phyloP scores from a whole-genome alignment of 2,113 vertebrate genomes.

The Burhinus bistriatus region DNA sequence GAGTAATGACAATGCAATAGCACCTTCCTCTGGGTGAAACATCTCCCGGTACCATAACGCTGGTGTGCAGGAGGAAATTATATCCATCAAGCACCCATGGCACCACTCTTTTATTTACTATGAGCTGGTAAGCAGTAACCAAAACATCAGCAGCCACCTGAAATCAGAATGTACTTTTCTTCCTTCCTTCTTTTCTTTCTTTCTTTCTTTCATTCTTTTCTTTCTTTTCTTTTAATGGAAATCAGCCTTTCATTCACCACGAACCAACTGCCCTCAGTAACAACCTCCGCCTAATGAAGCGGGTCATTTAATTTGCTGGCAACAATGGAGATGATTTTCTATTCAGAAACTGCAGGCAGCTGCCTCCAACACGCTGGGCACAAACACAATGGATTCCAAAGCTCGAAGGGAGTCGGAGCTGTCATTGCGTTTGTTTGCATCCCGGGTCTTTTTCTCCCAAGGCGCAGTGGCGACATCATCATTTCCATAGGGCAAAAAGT shows the following conservation, averaged over 20 bases:
- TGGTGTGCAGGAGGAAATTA: background rate
- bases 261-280: conserved; percentile 53
- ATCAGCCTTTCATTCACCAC: conserved; percentile 52
- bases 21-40: background rate
- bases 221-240: conserved; percentile 58
- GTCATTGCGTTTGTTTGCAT: background rate
- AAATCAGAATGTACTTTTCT: background rate
- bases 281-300: conserved; percentile 58
- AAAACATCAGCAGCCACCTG: conserved; percentile 31
- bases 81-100: background rate
- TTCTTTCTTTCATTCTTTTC: background rate
- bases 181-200: background rate
- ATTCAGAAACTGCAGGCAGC: conserved; percentile 55
- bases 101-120: background rate
- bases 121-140: background rate
- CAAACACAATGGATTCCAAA: conserved; percentile 52
- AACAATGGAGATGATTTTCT: conserved; percentile 61
- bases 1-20: background rate
- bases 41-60: background rate
- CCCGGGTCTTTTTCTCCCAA: background rate
- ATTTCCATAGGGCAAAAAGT: background rate
- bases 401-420: conserved; percentile 12
- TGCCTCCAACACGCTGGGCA: conserved; percentile 23
- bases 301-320: conserved; percentile 59
- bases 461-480: background rate